Percentiles rank a stretch among this genome's conserved stretches.
Conservation (phyloP, 2,888 invertebrate genomes). For the Hyposoter didymator region DNA sequence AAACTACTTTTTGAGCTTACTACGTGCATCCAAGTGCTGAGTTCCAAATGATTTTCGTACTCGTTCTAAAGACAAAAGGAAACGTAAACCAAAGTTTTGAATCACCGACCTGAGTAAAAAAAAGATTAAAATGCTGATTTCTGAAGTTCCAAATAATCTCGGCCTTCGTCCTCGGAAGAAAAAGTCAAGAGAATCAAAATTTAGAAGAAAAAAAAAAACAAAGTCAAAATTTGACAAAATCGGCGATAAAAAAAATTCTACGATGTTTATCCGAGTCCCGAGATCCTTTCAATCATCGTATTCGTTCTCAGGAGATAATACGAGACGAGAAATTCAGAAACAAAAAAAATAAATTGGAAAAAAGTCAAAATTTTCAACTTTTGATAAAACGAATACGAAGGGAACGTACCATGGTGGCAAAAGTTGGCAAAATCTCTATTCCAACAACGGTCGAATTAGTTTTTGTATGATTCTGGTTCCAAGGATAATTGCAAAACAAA, state of each 20-base stretch:
- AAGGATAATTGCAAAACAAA: conserved; percentile 86
- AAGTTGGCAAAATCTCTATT: conserved; percentile 86
- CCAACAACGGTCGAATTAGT: conserved; percentile 85
- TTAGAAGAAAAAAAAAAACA: neutral
- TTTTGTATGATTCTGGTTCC: conserved; percentile 83
- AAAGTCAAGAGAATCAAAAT: neutral
- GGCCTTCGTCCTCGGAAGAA: no score
- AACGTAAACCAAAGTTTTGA: conserved; percentile 17
- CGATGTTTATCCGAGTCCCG: conserved; percentile 75
- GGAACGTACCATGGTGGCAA: conserved; percentile 82
- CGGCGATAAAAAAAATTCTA: conserved; percentile 70
- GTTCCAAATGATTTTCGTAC: conserved; percentile 81
- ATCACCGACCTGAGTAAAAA: neutral
- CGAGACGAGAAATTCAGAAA: conserved; percentile 12
- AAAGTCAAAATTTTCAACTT: neutral
- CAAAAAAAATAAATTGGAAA: neutral
- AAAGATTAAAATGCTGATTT: neutral
- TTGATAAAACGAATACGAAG: neutral
- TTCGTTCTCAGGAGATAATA: conserved; percentile 73
- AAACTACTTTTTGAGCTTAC: conserved; percentile 71
- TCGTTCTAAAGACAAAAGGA: conserved; percentile 73
- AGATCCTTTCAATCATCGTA: conserved; percentile 82
- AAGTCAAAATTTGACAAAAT: neutral
- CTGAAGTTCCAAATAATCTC: no score
- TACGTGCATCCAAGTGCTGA: conserved; percentile 79